A percentile compares a stretch with the other conserved stretches of the same genome.
phyloP scores from a whole-genome alignment of 1,140 invertebrate species.

The Penaeus japonicus region DNA sequence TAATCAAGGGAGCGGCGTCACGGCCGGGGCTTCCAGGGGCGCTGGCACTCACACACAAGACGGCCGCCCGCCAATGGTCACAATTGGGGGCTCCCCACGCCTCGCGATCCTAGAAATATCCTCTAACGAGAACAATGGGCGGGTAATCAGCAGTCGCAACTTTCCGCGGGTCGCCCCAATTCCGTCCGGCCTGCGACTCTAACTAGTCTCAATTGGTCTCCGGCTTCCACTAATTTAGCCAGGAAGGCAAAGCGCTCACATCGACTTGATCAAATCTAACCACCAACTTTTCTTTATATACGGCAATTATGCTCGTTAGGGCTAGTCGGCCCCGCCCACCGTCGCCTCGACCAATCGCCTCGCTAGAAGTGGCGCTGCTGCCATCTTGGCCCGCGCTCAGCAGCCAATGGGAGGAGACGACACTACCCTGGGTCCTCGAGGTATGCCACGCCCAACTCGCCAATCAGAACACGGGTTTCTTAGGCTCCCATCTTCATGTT shows the following conservation, averaged over 20 bases:
- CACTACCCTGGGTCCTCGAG: not conserved
- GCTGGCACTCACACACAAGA: not conserved
- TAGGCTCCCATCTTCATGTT: not conserved
- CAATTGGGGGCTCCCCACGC: slow-evolving; percentile 29
- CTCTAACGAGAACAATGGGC: slow-evolving; percentile 37
- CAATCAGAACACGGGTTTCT: slow-evolving; percentile 29
- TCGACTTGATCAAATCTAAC: slow-evolving; percentile 58
- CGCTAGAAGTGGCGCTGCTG: slow-evolving; percentile 27
- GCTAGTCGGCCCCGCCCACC: slow-evolving; percentile 24
- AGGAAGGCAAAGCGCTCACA: slow-evolving; percentile 53
- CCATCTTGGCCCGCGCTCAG: not conserved
- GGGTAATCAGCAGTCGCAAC: slow-evolving; percentile 29
- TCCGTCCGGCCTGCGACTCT: not conserved
- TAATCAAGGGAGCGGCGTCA: not conserved
- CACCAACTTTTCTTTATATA: slow-evolving; percentile 59
- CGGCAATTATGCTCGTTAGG: slow-evolving; percentile 54
- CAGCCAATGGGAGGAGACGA: slow-evolving; percentile 19
- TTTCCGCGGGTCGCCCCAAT: slow-evolving; percentile 24
- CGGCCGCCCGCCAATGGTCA: slow-evolving; percentile 20
- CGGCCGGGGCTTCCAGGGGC: not conserved
- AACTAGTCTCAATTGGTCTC: slow-evolving; percentile 51
- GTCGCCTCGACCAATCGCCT: not conserved
- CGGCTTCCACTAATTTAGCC: slow-evolving; percentile 50
- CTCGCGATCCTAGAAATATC: slow-evolving; percentile 19
- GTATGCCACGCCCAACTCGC: not conserved